Percentiles rank a stretch among this genome's conserved stretches.
phyloP scores from a whole-genome alignment of 2,113 vertebrate species.

The Eubucco bourcierii region DNA sequence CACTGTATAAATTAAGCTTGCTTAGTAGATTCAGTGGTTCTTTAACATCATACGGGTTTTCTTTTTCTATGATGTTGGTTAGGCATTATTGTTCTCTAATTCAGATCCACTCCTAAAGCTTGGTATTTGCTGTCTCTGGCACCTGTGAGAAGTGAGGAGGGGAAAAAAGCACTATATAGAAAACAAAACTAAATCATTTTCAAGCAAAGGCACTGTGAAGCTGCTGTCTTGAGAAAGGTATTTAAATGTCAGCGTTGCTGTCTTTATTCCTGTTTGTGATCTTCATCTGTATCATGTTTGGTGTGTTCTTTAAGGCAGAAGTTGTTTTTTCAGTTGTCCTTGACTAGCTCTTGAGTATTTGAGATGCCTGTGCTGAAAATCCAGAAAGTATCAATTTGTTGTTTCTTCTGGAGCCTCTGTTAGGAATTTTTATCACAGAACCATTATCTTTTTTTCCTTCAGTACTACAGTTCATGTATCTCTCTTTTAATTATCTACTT shows the following conservation, averaged over 20 bases:
- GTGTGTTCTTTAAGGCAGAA: not conserved
- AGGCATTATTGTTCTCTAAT: not conserved
- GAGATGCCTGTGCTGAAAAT: not conserved
- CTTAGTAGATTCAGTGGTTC: not conserved
- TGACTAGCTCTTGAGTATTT: not conserved
- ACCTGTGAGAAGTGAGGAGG: not conserved
- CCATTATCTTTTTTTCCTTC: not conserved
- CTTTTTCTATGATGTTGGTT: not conserved
- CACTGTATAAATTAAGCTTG: not conserved
- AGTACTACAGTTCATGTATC: not conserved
- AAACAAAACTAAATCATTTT: not conserved
- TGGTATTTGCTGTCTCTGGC: not conserved
- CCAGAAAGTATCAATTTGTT: not conserved
- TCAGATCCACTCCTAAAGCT: not conserved
- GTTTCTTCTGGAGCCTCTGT: not conserved
- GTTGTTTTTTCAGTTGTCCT: rapidly evolving
- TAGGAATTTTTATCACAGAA: not conserved
- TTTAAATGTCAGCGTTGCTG: not conserved
- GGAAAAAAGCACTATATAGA: not conserved
- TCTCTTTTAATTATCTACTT: not conserved
- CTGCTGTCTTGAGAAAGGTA: not conserved
- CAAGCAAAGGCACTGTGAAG: not conserved
- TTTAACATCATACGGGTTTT: not conserved
- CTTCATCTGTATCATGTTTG: rapidly evolving
- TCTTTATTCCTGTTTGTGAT: not conserved